Evolutionary conservation across 2,113 vertebrate species (phyloP).

Genomic region (Protobothrops mucrosquamatus): DNA sequence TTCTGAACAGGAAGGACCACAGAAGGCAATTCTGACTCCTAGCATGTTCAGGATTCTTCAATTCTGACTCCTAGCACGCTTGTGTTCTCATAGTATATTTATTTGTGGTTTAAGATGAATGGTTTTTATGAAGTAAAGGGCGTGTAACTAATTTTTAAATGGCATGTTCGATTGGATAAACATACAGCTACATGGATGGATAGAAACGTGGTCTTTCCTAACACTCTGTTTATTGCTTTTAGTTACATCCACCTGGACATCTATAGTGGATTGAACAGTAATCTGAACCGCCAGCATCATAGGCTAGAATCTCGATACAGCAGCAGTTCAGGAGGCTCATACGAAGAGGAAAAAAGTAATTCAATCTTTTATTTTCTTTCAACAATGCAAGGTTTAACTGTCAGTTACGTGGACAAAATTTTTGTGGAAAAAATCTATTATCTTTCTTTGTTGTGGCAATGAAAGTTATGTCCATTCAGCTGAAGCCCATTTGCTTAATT

Average conservation of each 20-base stretch:
- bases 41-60: neutral
- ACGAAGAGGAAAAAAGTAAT: constrained; percentile 98
- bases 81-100: neutral
- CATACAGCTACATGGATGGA: neutral
- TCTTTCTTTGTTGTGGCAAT: too few relatives aligned
- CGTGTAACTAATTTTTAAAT: neutral
- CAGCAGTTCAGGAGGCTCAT: constrained; percentile 98
- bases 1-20: neutral
- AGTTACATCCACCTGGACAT: constrained; percentile 92
- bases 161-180: neutral
- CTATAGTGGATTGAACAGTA: constrained; percentile 90
- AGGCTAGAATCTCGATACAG: constrained; percentile 97
- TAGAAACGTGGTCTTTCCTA: neutral
- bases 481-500: neutral
- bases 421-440: neutral
- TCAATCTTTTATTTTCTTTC: constrained; percentile 11
- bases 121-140: neutral
- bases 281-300: constrained; percentile 94
- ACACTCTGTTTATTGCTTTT: constrained; percentile 33
- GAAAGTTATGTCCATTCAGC: neutral
- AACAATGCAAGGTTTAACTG: neutral
- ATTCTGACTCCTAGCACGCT: neutral
- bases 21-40: neutral
- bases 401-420: neutral
- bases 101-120: neutral